Evolutionary conservation across 2,797 vertebrate genomes (phyloP), one percentile per base, ranked within the genome.

Genomic region (Stomatorhinus walkeri): DNA sequence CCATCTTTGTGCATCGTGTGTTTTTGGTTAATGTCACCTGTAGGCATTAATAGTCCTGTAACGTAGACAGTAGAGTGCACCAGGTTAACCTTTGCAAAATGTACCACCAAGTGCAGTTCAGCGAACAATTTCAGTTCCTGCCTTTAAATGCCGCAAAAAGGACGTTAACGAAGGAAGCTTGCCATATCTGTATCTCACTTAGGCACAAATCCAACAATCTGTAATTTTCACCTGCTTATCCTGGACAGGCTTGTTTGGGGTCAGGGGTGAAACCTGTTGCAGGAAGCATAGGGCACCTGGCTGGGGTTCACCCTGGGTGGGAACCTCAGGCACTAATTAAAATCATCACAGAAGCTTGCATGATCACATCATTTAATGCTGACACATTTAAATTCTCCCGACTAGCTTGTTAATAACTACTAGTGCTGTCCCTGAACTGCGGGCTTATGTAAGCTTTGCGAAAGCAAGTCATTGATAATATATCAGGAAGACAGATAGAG

Each of bases 401-500:
- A 85, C 43, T 48, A 1, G 49, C n/a, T 51, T 28, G n/a, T 85
- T 85, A 51, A 81, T 81, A 16, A 46, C 76, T n/a, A 81, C 19
- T 43, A n/a, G 7, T n/a, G 40, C 7, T 46, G 76, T 64, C 59
- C 32, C 36, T 64, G 59, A 64, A 68, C 51, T 43, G 54, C 9
- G 19, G 59, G 81, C 54, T 86, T 76, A 40, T n/a, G 64, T 61
- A 76, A 68, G 19, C 3, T 36, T 8, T 22, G 19, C 16, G 16
- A 52, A 40, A 85, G 51, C 32, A 40, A 19, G 22, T 16, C n/a
- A 56, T 14, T 52, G 61, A 89, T 89, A 87, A 28, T 54, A 36
- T 86, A 43, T 79, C 59, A 49, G 52, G 59, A 28, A 54, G 24
- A 0, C 43, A 86, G 87, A 91, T 91, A 92, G 40, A 32, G 46